Percentiles rank a stretch among this genome's conserved stretches.
phyloP scores from a whole-genome alignment of 2,797 vertebrate species.

The Corythornis leucogaster region DNA sequence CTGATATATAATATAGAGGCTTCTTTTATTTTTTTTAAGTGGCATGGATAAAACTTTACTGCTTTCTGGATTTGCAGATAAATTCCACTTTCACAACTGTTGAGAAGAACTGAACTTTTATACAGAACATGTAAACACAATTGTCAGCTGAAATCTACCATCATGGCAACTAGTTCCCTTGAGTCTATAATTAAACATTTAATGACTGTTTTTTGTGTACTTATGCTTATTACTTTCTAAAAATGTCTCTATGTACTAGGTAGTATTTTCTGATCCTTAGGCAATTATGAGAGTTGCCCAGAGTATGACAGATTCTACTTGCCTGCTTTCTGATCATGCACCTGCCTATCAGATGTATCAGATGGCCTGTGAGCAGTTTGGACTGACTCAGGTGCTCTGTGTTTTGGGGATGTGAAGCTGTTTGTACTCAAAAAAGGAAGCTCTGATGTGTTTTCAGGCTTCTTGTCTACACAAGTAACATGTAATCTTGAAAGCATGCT shows the following conservation, averaged over 20 bases:
- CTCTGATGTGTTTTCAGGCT: background rate
- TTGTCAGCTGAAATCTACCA: background rate
- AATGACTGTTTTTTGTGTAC: background rate
- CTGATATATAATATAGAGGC: background rate
- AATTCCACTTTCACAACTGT: background rate
- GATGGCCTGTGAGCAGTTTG: background rate
- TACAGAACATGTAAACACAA: background rate
- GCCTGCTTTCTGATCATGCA: background rate
- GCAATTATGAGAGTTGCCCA: background rate
- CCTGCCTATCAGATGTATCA: background rate
- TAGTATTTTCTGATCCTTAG: background rate
- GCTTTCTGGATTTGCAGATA: background rate
- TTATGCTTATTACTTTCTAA: background rate
- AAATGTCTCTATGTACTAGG: background rate
- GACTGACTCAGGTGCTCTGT: background rate
- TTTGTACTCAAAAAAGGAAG: background rate
- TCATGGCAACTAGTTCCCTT: background rate
- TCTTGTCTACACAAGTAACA: background rate
- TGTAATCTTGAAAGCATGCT: background rate
- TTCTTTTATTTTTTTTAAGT: background rate
- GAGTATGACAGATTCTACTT: background rate
- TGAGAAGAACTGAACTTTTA: background rate
- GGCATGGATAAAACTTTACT: background rate
- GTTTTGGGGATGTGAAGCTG: background rate
- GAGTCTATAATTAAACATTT: background rate